These are phyloP conservation scores for Eutolmus rufibarbis DNA, from an alignment of 2,888 invertebrate species.

Conservation along the genomic window DNA sequence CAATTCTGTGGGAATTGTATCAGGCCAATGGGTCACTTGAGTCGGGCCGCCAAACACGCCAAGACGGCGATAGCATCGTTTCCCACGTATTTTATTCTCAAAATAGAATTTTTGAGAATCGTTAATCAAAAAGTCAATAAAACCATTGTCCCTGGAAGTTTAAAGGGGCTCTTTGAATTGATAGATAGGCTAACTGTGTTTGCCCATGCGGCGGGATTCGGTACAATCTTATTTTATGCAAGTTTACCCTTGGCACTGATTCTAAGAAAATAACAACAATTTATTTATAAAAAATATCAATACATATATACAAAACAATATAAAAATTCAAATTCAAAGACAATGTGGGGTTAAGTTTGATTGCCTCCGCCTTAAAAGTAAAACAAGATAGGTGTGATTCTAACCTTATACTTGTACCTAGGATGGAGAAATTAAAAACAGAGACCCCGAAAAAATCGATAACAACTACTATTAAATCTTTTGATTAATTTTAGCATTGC, in stretches of 20 bases:
- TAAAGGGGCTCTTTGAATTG: background rate
- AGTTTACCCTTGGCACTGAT: background rate
- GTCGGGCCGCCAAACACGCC: background rate
- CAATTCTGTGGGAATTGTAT: background rate
- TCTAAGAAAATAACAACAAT: too few relatives aligned
- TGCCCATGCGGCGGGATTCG: background rate
- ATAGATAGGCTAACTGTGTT: background rate
- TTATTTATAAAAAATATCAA: background rate
- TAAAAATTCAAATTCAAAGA: too few relatives aligned
- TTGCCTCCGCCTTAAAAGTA: too few relatives aligned
- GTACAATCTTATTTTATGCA: background rate
- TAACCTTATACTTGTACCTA: too few relatives aligned
- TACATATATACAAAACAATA: too few relatives aligned
- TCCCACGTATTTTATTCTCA: background rate
- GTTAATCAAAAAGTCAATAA: background rate
- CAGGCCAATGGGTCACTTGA: background rate
- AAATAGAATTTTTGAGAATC: background rate
- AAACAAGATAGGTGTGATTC: too few relatives aligned
- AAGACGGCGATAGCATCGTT: background rate
- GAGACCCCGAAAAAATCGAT: too few relatives aligned
- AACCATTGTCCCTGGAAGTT: background rate
- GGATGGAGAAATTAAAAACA: too few relatives aligned
- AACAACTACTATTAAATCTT: too few relatives aligned
- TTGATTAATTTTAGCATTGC: too few relatives aligned
- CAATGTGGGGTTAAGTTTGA: too few relatives aligned